A percentile compares a stretch with the other conserved stretches of the same genome.
These are phyloP conservation scores for Heterotis niloticus DNA, from an alignment of 2,113 vertebrate species.

Conservation along the genomic window DNA sequence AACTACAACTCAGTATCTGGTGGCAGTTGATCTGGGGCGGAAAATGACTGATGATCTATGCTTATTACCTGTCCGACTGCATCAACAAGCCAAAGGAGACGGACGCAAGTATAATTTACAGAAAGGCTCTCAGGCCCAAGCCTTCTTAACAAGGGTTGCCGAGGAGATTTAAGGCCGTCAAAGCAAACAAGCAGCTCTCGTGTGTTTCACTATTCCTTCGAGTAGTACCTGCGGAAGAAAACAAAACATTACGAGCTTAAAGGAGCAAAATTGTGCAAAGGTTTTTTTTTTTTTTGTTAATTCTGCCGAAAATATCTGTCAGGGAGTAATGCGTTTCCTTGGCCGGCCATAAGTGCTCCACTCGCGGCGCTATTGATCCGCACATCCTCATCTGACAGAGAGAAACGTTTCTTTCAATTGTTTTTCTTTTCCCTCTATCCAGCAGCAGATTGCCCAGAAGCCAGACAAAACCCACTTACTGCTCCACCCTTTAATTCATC, in stretches of 20 bases:
- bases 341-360: not conserved
- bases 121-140: slow-evolving; percentile 54
- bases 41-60: slow-evolving; percentile 44
- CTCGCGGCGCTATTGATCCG: not conserved
- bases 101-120: slow-evolving; percentile 59
- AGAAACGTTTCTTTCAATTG: not conserved
- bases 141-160: slow-evolving; percentile 48
- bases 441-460: not conserved
- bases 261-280: no score
- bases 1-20: not conserved
- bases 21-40: slow-evolving; percentile 36
- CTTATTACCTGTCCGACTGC: slow-evolving; percentile 58
- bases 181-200: slow-evolving; percentile 41
- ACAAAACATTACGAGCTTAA: not conserved
- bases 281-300: slow-evolving; percentile 3
- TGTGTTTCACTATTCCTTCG: slow-evolving; percentile 28
- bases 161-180: slow-evolving; percentile 30
- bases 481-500: not conserved
- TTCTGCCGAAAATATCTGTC: slow-evolving; percentile 1
- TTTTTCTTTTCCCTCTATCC: not conserved
- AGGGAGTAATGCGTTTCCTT: not conserved
- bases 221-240: not conserved
- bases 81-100: slow-evolving; percentile 42
- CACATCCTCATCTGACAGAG: not conserved
- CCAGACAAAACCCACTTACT: not conserved